Evolutionary conservation across 1,140 invertebrate genomes (phyloP).

Genomic region (Leptonema lineaticorne): DNA sequence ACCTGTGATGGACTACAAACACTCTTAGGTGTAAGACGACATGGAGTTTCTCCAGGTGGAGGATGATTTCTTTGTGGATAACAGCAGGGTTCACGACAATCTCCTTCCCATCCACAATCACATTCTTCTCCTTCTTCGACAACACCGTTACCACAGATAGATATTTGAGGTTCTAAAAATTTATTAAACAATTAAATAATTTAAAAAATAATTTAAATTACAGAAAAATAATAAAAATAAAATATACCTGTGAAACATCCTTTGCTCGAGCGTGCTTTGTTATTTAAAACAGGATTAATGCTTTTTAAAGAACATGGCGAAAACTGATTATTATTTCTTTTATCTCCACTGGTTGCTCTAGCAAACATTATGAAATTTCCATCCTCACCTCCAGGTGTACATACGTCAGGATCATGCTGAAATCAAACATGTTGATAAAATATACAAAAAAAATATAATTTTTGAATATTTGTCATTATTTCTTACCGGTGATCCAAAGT

Average conservation of each 20-base stretch:
- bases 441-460: slow-evolving; percentile 16
- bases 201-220: too few species aligned
- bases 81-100: slow-evolving; percentile 92
- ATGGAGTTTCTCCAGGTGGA: slow-evolving; percentile 73
- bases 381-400: slow-evolving; percentile 87
- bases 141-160: slow-evolving; percentile 95
- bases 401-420: slow-evolving; percentile 93
- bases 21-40: slow-evolving; percentile 75
- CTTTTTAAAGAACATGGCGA: slow-evolving; percentile 89
- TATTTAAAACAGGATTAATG: slow-evolving; percentile 93
- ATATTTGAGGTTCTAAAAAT: slow-evolving; percentile 76
- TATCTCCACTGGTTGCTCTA: slow-evolving; percentile 92
- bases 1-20: slow-evolving; percentile 82
- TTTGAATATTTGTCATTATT: not conserved
- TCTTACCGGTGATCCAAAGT: slow-evolving; percentile 95
- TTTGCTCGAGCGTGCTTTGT: slow-evolving; percentile 83
- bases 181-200: not conserved
- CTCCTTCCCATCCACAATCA: slow-evolving; percentile 97
- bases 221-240: not conserved
- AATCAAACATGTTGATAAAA: slow-evolving; percentile 44
- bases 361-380: slow-evolving; percentile 99
- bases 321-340: slow-evolving; percentile 95
- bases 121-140: slow-evolving; percentile 96
- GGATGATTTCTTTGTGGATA: slow-evolving; percentile 83
- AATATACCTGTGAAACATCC: slow-evolving; percentile 86